Evolutionary conservation across 2,113 vertebrate species (phyloP).

Genomic region (Xenopus borealis): DNA sequence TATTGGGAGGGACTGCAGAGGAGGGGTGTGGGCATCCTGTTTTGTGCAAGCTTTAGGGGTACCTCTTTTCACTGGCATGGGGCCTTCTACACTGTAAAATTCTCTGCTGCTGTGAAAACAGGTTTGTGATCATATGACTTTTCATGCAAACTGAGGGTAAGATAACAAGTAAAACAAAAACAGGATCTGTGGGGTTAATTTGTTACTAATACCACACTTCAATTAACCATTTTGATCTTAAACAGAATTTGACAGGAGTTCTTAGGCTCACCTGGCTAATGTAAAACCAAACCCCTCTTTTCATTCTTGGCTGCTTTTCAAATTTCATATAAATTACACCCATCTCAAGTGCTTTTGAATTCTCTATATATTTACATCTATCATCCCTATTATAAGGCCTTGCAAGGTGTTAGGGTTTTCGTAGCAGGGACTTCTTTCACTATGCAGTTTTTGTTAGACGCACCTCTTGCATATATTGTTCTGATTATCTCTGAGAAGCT

Average conservation of each 20-base stretch:
- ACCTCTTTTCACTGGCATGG: not conserved
- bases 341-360: not conserved
- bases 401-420: too few relatives aligned
- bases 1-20: not conserved
- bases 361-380: not conserved
- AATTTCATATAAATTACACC: not conserved
- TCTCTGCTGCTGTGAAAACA: slow-evolving; percentile 16
- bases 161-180: slow-evolving; percentile 24
- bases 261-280: not conserved
- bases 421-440: too few relatives aligned
- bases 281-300: not conserved
- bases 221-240: slow-evolving; percentile 11
- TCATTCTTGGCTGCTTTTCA: not conserved
- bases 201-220: slow-evolving; percentile 18
- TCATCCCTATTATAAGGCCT: not conserved
- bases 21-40: slow-evolving; percentile 14
- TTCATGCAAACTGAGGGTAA: slow-evolving; percentile 12
- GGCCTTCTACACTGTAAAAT: slow-evolving; percentile 4
- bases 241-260: not conserved
- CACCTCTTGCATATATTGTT: too few relatives aligned
- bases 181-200: slow-evolving; percentile 30
- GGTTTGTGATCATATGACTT: slow-evolving; percentile 13
- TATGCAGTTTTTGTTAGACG: too few relatives aligned
- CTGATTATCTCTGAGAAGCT: too few relatives aligned
- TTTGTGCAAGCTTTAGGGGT: slow-evolving; percentile 18